Evolutionary conservation across 2,888 invertebrate species (phyloP).

Genomic region (Timandra comae): DNA sequence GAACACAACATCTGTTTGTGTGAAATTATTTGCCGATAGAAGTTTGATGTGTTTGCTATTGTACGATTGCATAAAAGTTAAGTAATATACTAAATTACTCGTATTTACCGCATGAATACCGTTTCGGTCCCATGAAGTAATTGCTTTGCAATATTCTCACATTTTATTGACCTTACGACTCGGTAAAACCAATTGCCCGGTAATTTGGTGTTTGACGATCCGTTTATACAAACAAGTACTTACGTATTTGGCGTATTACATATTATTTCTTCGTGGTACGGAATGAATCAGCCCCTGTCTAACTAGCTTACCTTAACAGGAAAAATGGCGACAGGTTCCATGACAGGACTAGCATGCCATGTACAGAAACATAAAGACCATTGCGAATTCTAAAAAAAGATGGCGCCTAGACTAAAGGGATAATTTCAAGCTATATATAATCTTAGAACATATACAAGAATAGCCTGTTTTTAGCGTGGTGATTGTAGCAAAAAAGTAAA

Average conservation of each 20-base stretch:
- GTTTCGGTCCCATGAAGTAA: not conserved
- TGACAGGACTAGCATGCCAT: constrained; percentile 19
- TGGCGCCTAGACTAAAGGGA: constrained; percentile 11
- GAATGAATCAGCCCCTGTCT: constrained; percentile 47
- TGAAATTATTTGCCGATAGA: constrained; percentile 17
- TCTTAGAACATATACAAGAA: too few species aligned
- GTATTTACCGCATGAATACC: constrained; percentile 1
- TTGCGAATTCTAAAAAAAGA: constrained; percentile 8
- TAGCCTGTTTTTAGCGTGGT: too few species aligned
- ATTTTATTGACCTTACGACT: not conserved
- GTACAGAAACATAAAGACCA: constrained; percentile 11
- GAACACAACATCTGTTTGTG: constrained; percentile 8
- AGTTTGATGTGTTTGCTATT: constrained; percentile 14
- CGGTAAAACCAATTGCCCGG: too few species aligned
- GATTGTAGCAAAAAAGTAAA: too few species aligned
- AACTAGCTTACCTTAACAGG: constrained; percentile 55
- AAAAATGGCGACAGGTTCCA: constrained; percentile 35
- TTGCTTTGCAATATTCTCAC: too few species aligned
- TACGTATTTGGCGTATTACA: constrained; percentile 16
- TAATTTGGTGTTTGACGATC: too few species aligned
- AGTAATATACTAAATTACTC: constrained; percentile 1
- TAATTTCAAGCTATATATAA: constrained; percentile 10
- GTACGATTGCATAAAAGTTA: constrained; percentile 2
- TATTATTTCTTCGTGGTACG: constrained; percentile 34
- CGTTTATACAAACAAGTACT: too few species aligned